Conservation (phyloP, 2,888 invertebrate genomes). For the Asteroscopus sphinx region DNA sequence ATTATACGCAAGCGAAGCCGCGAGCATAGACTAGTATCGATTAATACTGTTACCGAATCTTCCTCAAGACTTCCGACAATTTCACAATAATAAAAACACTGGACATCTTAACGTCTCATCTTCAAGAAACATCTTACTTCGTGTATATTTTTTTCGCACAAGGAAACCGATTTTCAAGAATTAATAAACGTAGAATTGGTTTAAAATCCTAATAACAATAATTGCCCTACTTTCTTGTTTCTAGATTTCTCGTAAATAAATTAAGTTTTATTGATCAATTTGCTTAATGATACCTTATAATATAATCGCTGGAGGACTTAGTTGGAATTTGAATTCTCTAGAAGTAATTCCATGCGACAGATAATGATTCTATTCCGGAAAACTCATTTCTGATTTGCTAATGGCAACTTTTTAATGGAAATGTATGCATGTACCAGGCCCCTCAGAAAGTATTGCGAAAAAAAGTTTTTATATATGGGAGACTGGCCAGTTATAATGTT, state of each 20-base stretch:
- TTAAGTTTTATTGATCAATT: conserved; percentile 12
- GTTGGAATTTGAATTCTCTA: conserved; percentile 23
- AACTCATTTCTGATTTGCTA: conserved; percentile 14
- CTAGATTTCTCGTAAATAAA: conserved; percentile 2
- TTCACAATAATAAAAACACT: not conserved
- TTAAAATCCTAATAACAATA: not conserved
- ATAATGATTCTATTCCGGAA: conserved; percentile 23
- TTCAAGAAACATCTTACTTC: too few species aligned
- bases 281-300: conserved; percentile 11
- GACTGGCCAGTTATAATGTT: too few species aligned
- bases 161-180: too few species aligned
- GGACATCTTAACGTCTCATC: too few species aligned
- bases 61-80: conserved; percentile 14
- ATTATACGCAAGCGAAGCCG: too few species aligned
- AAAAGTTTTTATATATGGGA: too few species aligned
- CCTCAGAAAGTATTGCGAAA: too few species aligned
- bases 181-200: not conserved
- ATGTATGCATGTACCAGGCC: too few species aligned
- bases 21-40: too few species aligned
- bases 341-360: conserved; percentile 26
- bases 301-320: conserved; percentile 19
- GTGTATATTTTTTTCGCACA: too few species aligned
- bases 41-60: conserved; percentile 25
- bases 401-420: too few species aligned
- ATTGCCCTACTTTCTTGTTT: not conserved